Evolutionary conservation across 2,888 invertebrate species (phyloP).

Genomic region (Leptinotarsa haldemani): DNA sequence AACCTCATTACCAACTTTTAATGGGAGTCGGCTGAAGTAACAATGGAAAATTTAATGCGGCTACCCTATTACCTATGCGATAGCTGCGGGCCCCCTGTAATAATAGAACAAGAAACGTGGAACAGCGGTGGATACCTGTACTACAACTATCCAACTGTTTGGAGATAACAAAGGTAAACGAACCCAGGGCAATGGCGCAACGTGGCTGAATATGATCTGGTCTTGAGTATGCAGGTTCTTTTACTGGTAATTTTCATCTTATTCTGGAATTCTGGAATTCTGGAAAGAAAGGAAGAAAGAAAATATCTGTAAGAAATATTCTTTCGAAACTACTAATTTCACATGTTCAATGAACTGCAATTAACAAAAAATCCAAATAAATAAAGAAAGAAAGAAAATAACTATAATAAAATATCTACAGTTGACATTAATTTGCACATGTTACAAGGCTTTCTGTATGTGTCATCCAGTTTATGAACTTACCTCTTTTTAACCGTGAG

Average conservation of each 20-base stretch:
- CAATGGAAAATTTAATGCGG: background rate
- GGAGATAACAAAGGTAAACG: conserved; percentile 39
- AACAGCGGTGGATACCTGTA: conserved; percentile 14
- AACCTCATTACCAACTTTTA: conserved; percentile 1
- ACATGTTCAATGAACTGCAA: no score
- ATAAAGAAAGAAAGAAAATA: no score
- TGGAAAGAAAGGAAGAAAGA: no score
- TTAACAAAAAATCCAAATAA: no score
- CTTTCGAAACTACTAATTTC: no score
- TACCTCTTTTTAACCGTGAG: no score
- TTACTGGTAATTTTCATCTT: background rate
- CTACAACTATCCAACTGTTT: conserved; percentile 15
- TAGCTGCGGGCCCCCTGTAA: conserved; percentile 4
- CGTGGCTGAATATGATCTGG: conserved; percentile 28
- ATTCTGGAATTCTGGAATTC: background rate
- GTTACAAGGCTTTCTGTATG: no score
- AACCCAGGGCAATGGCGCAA: conserved; percentile 21
- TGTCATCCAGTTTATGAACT: no score
- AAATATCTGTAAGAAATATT: no score
- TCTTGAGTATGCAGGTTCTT: conserved; percentile 21
- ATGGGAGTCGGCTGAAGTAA: background rate
- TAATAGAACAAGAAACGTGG: conserved; percentile 16
- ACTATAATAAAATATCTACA: no score
- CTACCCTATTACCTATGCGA: conserved; percentile 9
- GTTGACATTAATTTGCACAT: no score